Base-by-base conservation (phyloP, 2,888 invertebrate species). In the Anorthoa munda region DNA sequence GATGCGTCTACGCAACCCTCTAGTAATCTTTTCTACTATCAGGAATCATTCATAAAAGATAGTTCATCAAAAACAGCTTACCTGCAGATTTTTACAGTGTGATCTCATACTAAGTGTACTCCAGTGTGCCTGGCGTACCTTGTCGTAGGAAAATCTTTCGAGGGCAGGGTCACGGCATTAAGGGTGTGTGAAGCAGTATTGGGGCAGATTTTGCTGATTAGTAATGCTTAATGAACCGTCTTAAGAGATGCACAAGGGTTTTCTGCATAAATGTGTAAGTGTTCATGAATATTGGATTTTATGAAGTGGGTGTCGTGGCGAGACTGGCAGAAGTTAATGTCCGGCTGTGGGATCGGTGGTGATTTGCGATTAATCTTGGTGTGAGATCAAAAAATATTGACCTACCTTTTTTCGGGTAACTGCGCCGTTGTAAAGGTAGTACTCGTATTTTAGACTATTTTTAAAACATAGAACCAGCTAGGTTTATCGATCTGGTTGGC, bases 211-310 rank as follows among this genome's bases (percentile, higher is more conserved):
- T 46, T 66, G 68, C 75, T 83, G 83, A 81, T 73, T 51, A 66
- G 59, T 63, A 59, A 59, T 64, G 72, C 69, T 73, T 70, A 83
- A 66, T 76, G 81, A 80, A 72, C 69, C 69, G 84, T 67, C 61
- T 75, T 69, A 76, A 72, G 66, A 59, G 66, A 66, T 82, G 63
- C 79, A 69, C n/a, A 56, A 31, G 53, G 48, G 55, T 18, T 58
- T 51, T 66, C 48, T 67, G 79, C 64, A 60, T 67, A 59, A 58
- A 51, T 51, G 45, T 67, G 60, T 21, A 21, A 69, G 70, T 51
- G n/a, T 51, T 79, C 55, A 82, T 82, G 83, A 82, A 79, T 78
- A 78, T 82, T 82, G 21, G 4, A 71, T 77, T 50, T 53, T 63
- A 5, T 51, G 12, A 45, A 45, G 55, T 55, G 55, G 60, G 45